Evolutionary conservation across 2,113 vertebrate species (phyloP).

Genomic region (Erinaceus europaeus): DNA sequence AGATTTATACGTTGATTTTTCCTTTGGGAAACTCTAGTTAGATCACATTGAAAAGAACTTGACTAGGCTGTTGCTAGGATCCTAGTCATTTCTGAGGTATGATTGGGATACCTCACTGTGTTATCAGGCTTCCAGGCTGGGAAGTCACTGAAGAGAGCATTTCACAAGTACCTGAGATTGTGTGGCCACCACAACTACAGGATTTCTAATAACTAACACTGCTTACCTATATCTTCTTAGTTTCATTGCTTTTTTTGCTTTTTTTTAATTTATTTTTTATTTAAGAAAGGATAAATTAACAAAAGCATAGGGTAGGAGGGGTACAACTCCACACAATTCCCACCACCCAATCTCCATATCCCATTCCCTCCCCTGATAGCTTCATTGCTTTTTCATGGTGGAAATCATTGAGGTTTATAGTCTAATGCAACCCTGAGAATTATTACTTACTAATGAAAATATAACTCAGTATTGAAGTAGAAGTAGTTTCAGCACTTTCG

Average conservation of each 20-base stretch:
- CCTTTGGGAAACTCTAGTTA: background rate
- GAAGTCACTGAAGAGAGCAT: background rate
- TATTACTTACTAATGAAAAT: conserved; percentile 6
- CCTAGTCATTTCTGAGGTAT: background rate
- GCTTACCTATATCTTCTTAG: background rate
- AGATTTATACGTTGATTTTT: background rate
- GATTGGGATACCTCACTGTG: background rate
- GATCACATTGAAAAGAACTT: background rate
- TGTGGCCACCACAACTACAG: background rate
- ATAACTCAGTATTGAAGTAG: background rate
- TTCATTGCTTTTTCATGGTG: background rate
- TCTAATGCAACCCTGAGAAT: background rate
- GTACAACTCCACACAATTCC: too few species aligned
- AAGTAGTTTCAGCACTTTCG: background rate
- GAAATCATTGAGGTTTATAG: background rate
- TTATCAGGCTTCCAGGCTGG: background rate
- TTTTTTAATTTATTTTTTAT: too few species aligned
- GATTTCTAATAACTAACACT: background rate
- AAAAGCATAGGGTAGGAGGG: too few species aligned
- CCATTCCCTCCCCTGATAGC: too few species aligned
- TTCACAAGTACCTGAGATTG: background rate
- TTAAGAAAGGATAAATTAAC: too few species aligned
- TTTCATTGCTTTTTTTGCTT: too few species aligned
- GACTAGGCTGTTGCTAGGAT: background rate
- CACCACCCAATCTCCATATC: too few species aligned